Evolutionary conservation across 2,113 vertebrate genomes (phyloP), one percentile per base, ranked within the genome.

Genomic region (Gallinago media): DNA sequence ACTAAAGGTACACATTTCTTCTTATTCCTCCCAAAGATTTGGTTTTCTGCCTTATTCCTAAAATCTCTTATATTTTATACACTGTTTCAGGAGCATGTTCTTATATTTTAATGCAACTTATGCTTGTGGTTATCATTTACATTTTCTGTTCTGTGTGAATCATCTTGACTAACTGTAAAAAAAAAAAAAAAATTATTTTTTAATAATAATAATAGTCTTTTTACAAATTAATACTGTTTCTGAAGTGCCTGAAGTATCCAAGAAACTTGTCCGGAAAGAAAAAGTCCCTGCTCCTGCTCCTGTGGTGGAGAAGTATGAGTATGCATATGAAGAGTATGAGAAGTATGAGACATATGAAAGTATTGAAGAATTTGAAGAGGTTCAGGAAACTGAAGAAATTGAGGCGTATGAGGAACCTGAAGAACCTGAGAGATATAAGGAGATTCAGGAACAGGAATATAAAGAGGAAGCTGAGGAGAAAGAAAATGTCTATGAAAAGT

Each of bases 161-260:
- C 23, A 2, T 65, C 78, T 85, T 75, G 49, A 36, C 12, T 82
- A 71, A 54, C 9, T 80, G 21, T 81, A 6, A 85, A 79, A 71
- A 61, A 34, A 11, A 26, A 15, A 52, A 9, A 50, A 15, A 20
- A 46, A 46, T 19, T 42, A 47, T 47, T 47, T 47, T 46, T 52
- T 52, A 27, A 26, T 26, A 52, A 52, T 52, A 27, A 52, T 52
- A 52, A 52, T 27, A 52, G 26, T 52, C 26, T 52, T 52, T 52
- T 52, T 52, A 52, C 27, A 52, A 32, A 56, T n/a, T n/a, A 62
- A 87, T 55, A 56, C 54, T 95, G 11, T 97, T 82, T 98, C 97
- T 95, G 56, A 98, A 98, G 98, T 97, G 62, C 93, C 94, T 2
- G 97, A 98, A 87, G 95, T 97, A 71, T 89, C 95, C 77, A 98